phyloP scores from a whole-genome alignment of 2,888 invertebrate species.

The Choreutis nemorana region DNA sequence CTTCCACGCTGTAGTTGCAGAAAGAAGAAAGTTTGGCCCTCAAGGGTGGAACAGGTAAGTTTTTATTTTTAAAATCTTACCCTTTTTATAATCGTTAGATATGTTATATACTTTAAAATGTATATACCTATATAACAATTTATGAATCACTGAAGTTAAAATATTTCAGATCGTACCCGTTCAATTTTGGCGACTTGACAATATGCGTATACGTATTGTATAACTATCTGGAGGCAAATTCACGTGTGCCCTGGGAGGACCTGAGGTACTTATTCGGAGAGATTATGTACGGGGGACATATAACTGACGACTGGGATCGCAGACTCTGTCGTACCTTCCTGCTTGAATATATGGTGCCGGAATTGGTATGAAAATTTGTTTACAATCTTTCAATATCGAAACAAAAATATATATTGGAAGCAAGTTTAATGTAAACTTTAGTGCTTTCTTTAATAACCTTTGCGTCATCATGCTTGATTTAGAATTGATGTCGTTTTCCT shows the following conservation, averaged over 20 bases:
- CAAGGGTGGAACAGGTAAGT: slow-evolving; percentile 86
- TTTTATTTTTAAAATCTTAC: too few species aligned
- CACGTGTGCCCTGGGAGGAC: slow-evolving; percentile 93
- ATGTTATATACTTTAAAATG: too few species aligned
- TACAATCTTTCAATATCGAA: neutral
- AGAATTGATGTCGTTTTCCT: neutral
- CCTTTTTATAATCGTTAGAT: too few species aligned
- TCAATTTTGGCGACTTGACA: slow-evolving; percentile 86
- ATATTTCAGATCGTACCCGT: slow-evolving; percentile 70
- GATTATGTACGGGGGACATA: slow-evolving; percentile 98
- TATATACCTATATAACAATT: too few species aligned
- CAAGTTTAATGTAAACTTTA: neutral
- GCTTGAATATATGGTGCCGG: slow-evolving; percentile 87
- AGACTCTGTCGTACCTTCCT: slow-evolving; percentile 86
- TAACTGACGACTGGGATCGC: slow-evolving; percentile 96
- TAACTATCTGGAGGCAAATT: slow-evolving; percentile 91
- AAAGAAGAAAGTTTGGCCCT: slow-evolving; percentile 92
- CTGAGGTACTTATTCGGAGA: slow-evolving; percentile 93
- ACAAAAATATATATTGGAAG: neutral
- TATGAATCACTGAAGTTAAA: neutral
- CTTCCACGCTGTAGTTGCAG: slow-evolving; percentile 94
- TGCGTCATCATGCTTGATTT: neutral
- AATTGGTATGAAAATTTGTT: slow-evolving; percentile 62
- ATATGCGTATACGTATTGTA: slow-evolving; percentile 91
- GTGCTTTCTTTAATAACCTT: neutral